Base-by-base conservation (phyloP, 2,797 vertebrate species). In the Diplodus puntazzo region DNA sequence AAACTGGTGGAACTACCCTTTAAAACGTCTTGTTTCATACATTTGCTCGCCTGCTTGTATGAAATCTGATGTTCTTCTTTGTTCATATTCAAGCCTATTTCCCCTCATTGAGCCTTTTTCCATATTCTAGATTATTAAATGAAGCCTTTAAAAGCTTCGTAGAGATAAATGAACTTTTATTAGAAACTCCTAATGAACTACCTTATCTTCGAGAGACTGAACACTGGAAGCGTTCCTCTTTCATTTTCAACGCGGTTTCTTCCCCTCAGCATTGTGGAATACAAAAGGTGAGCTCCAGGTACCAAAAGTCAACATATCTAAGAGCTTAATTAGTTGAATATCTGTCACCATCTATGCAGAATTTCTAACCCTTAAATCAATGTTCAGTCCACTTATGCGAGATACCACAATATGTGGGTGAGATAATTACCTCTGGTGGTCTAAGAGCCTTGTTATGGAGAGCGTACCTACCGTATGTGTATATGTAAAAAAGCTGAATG, bases 291-390 rank as follows among this genome's bases (percentile, higher is more conserved):
- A 83, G 70, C 73, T 78, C 62, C 48, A 78, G n/a, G 74, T 75
- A 60, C 46, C 55, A 82, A 81, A 90, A 68, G 73, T 83, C 83
- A 88, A 81, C 65, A 67, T 45, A n/a, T 61, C 60, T 54, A 71
- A 49, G 7, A 52, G 27, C 62, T 84, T 73, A 75, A 88, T 84
- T 86, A 75, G 20, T 18, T 34, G 39, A 27, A 70, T 66, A 57
- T 16, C 42, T 79, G 58, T 67, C 43, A 42, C 11, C 49, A 60
- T 71, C 43, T 25, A 6, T 0, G 11, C 52, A 46, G 43, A 53
- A 60, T 34, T 60, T 63, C 17, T 25, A 50, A 25, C 21, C 1
- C 54, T 74, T 21, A 59, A 75, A 75, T 74, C 34, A 69, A 73
- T 62, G 74, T 68, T 84, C 55, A 45, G 23, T 69, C 66, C 70